Evolutionary conservation across 2,797 vertebrate species (phyloP).

Genomic region (Remorina albescens): DNA sequence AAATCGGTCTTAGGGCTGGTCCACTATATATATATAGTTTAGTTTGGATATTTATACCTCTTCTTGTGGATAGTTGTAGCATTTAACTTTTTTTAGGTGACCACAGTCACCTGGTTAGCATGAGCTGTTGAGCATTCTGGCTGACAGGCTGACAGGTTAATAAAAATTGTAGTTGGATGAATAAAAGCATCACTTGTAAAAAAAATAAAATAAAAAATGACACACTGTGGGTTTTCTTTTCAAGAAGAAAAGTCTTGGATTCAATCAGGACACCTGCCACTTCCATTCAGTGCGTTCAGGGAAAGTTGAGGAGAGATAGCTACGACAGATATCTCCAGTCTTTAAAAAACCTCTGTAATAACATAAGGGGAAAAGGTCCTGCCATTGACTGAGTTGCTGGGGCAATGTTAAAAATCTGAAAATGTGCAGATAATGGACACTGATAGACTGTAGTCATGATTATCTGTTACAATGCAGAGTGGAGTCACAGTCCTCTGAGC

Average conservation of each 20-base stretch:
- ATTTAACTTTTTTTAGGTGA: constrained; percentile 19
- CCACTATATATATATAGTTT: not conserved
- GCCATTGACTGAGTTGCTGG: constrained; percentile 74
- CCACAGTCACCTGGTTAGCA: not conserved
- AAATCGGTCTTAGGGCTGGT: not conserved
- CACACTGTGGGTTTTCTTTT: constrained; percentile 23
- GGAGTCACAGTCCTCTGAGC: constrained; percentile 14
- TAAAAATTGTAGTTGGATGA: constrained; percentile 16
- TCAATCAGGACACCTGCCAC: constrained; percentile 29
- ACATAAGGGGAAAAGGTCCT: too few species aligned
- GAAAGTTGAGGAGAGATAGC: constrained; percentile 35
- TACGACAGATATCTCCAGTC: constrained; percentile 23
- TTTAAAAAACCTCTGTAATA: constrained; percentile 31
- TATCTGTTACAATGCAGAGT: constrained; percentile 21
- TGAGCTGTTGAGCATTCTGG: constrained; percentile 5
- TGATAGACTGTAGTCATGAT: constrained; percentile 23
- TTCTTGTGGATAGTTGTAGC: constrained; percentile 1
- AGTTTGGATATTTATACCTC: not conserved
- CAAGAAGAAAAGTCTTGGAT: constrained; percentile 16
- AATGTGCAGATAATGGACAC: constrained; percentile 53
- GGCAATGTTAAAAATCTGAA: constrained; percentile 67
- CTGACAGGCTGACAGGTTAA: constrained; percentile 32
- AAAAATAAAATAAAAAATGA: constrained; percentile 6
- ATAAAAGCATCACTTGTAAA: constrained; percentile 25
- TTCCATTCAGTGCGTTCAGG: constrained; percentile 12